These are phyloP conservation scores for Caerostris darwini DNA, from an alignment of 1,140 invertebrate species.

Conservation along the genomic window DNA sequence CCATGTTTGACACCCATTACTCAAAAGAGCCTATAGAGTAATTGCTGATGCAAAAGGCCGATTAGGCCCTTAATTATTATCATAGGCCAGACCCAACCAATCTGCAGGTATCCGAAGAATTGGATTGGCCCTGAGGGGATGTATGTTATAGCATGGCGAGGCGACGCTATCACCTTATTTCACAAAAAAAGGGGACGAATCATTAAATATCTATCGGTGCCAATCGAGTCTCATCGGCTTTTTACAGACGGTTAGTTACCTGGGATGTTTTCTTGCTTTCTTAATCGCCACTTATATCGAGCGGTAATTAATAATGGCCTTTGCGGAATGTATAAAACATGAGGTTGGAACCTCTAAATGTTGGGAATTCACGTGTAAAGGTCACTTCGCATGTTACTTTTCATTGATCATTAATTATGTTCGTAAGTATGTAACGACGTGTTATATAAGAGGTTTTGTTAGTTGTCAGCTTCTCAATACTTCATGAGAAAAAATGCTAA, in stretches of 20 bases:
- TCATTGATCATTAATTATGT: conserved; percentile 19
- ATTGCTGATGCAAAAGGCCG: conserved; percentile 69
- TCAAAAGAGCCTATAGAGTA: conserved; percentile 72
- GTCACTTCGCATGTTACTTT: neutral
- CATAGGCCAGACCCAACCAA: conserved; percentile 67
- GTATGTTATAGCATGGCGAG: neutral
- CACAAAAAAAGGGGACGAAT: conserved; percentile 16
- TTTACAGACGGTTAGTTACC: conserved; percentile 52
- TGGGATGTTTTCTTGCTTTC: conserved; percentile 44
- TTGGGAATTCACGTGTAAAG: conserved; percentile 24
- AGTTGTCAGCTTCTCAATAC: conserved; percentile 32
- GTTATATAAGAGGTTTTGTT: conserved; percentile 59
- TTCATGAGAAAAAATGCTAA: conserved; percentile 2
- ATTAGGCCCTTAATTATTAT: conserved; percentile 75
- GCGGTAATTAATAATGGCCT: conserved; percentile 59
- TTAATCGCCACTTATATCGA: conserved; percentile 53
- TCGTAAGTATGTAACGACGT: conserved; percentile 50
- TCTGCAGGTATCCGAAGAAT: conserved; percentile 31
- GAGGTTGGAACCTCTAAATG: conserved; percentile 20
- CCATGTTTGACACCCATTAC: conserved; percentile 71
- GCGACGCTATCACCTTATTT: conserved; percentile 15
- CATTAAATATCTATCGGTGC: conserved; percentile 21
- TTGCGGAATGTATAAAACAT: conserved; percentile 52
- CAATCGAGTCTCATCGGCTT: conserved; percentile 46
- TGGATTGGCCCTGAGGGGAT: conserved; percentile 15